Base-by-base conservation (phyloP, 2,888 invertebrate species). In the Liodrosophila aerea region DNA sequence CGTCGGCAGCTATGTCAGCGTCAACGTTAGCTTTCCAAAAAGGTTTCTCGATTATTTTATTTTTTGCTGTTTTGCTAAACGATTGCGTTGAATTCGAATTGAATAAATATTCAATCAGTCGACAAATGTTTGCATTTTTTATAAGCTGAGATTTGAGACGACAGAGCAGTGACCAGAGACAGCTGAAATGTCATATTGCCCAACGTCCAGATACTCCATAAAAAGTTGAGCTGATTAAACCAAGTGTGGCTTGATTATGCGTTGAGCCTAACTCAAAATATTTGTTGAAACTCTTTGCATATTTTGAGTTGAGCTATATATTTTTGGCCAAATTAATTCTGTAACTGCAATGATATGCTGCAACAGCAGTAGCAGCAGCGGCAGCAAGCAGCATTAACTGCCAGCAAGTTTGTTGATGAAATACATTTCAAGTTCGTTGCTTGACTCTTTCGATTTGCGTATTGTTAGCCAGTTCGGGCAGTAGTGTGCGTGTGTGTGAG, bases 341-440 rank as follows among this genome's bases (percentile, higher is more conserved):
- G 22, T 5, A 22, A 22, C 22, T 22, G 22, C 22, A 22, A 22
- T 22, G 5, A 4, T 22, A 76, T 74, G 80, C 78, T 73, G 68
- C 66, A 72, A 70, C 57, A 50, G 57, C 47, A 39, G 52, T 58
- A 57, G 63, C 58, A 41, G 63, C 34, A 64, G 46, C 62, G 44
- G 36, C 39, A 51, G 40, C 36, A 36, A 47, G 52, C 49, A 64
- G 46, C 39, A n/a, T 22, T 22, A 5, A 5, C n/a, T 22, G 22
- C 3, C 41, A 45, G 54, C 30, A 16, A 49, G 36, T 12, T 44
- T 47, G 65, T 61, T 80, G 78, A 81, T 65, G 72, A 85, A 81
- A 81, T 73, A 64, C 64, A 47, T 73, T 80, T 84, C 82, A 84
- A 84, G 85, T 85, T 85, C 80, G 85, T 80, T 74, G 82, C 64